Base-by-base conservation (phyloP, 2,888 invertebrate genomes). In the Odontocerum albicorne region DNA sequence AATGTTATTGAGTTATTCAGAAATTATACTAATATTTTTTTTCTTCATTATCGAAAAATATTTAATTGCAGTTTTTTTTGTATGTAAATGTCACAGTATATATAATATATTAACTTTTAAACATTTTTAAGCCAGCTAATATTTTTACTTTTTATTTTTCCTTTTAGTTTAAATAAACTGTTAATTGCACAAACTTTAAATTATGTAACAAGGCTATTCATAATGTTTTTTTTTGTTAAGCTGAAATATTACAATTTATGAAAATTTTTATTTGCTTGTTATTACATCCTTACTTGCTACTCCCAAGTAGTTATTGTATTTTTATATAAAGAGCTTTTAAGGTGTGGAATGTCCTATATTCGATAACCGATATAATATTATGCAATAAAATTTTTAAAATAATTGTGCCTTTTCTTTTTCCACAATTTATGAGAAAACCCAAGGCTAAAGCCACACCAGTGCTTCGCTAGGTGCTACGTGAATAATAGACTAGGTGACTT, bases 261-360 rank as follows among this genome's bases (percentile, higher is more conserved):
- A 31, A 56, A 55, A 56, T 52, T 50, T 52, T 60, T 60, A 60
- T 60, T 60, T 57, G 60, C 60, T 57, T 60, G 60, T 60, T 60
- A 57, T 50, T 49, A 52, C 38, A 44, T 54, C 56, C 54, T 54
- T 50, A 45, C 47, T 43, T 45, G 51, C 54, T 54, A 60, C 57
- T 51, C 50, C n/a, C 53, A 57, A 42, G 55, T 61, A 61, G 61
- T 57, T 40, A 61, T 61, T 60, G 59, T 61, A 61, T 61, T 61
- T 61, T 61, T 61, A 60, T 61, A 61, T 61, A 59, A 57, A 52
- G 61, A 59, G 59, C 59, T 59, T 61, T 57, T 59, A 57, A 57
- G 59, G 61, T 61, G 61, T 61, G 61, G 53, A 59, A 47, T 66
- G 66, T 6, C 66, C 67, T 59, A 72, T 68, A 39, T 73, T 64